phyloP scores from a whole-genome alignment of 2,888 invertebrate genomes.

The Melanotus villosus region DNA sequence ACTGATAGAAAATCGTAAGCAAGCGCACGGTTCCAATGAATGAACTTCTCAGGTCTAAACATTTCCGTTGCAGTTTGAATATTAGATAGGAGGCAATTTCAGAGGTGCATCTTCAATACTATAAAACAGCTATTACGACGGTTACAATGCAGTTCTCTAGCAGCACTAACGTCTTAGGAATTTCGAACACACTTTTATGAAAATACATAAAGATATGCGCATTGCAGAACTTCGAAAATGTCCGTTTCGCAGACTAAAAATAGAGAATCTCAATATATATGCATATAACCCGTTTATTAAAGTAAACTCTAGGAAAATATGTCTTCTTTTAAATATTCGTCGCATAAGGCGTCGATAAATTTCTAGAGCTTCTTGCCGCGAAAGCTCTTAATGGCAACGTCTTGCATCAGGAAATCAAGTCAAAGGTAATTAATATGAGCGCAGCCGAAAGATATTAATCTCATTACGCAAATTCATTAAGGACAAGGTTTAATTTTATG shows the following conservation, averaged over 20 bases:
- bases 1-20: no score
- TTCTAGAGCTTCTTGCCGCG: not conserved
- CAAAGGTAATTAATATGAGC: slow-evolving; percentile 29
- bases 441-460: slow-evolving; percentile 25
- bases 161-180: not conserved
- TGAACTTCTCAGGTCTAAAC: not conserved
- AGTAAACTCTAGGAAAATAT: not conserved
- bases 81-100: slow-evolving; percentile 8
- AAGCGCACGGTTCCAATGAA: no score
- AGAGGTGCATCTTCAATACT: slow-evolving; percentile 8
- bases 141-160: not conserved
- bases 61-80: slow-evolving; percentile 1
- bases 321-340: not conserved
- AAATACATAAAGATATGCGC: slow-evolving; percentile 6
- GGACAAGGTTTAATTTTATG: slow-evolving; percentile 30
- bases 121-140: slow-evolving; percentile 2
- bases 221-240: not conserved
- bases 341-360: not conserved
- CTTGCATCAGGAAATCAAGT: slow-evolving; percentile 10
- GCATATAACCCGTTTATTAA: not conserved
- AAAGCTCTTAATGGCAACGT: not conserved
- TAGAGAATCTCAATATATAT: not conserved
- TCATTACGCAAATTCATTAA: slow-evolving; percentile 35
- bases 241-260: not conserved
- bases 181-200: not conserved